These are phyloP conservation scores for Chromoteleia sp. DNA, from an alignment of 2,888 invertebrate genomes.

Conservation along the genomic window DNA sequence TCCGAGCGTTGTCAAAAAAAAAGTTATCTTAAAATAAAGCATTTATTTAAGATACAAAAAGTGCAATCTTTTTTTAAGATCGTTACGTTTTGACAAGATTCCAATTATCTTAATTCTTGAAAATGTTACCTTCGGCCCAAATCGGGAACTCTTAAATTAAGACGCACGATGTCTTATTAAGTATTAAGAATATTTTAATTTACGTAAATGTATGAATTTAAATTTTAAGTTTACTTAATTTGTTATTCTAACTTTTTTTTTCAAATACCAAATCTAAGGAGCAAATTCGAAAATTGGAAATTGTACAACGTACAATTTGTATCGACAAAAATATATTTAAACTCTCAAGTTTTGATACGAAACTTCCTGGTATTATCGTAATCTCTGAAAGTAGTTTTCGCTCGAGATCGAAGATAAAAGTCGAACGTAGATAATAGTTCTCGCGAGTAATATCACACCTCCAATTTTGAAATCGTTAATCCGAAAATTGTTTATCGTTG, in stretches of 20 bases:
- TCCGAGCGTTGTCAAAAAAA: neutral
- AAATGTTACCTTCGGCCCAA: no score
- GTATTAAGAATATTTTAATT: no score
- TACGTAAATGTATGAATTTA: no score
- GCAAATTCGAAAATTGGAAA: constrained; percentile 6
- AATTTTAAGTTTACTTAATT: no score
- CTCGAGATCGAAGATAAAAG: constrained; percentile 55
- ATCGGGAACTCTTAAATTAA: no score
- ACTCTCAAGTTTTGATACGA: constrained; percentile 24
- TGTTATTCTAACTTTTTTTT: no score
- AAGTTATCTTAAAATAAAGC: neutral
- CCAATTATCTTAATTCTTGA: no score
- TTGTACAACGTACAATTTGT: constrained; percentile 27
- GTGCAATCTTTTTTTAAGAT: no score
- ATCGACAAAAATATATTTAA: constrained; percentile 19
- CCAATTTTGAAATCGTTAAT: constrained; percentile 35
- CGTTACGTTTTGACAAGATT: no score
- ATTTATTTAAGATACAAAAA: no score
- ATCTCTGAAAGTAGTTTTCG: constrained; percentile 52
- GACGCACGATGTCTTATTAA: no score
- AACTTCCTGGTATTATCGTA: constrained; percentile 56
- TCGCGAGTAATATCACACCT: neutral
- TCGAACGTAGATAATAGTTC: constrained; percentile 32
- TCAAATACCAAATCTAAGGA: neutral
- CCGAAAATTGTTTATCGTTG: constrained; percentile 43